Base-by-base conservation (phyloP, 1,140 invertebrate genomes). In the Musca domestica region DNA sequence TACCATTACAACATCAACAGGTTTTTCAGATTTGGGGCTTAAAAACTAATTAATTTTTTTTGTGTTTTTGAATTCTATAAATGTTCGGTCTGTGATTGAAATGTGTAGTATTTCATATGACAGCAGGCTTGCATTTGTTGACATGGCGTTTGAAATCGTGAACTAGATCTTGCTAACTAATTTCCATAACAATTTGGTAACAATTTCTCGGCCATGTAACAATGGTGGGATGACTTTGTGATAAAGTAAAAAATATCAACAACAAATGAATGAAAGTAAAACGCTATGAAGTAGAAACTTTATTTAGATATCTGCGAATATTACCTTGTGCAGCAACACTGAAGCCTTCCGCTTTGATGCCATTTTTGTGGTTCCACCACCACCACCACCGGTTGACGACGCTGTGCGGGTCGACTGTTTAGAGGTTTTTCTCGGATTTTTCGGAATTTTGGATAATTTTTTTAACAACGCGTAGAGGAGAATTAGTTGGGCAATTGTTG, bases 311-410 rank as follows among this genome's bases (percentile, higher is more conserved):
- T 47, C 41, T 47, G 7, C 15, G 7, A 63, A 30, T 17, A 63
- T n/a, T 74, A 81, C 79, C 79, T 81, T 81, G 74, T 81, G 79
- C 71, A 81, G 75, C 76, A 81, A 76, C 73, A 80, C 79, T 72
- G 77, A 81, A 25, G 79, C 79, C 78, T 81, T 81, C 73, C 80
- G 77, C 77, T 81, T 81, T 74, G 80, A 81, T 72, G 80, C 80
- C 80, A 81, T 81, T 72, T 81, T 81, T 68, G 77, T 80, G 76
- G 72, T 80, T 76, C 77, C 77, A 76, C 77, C 77, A 72, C 77
- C 77, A 74, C 75, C 74, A 74, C 75, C 75, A 76, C 74, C 77
- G 74, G 77, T 77, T 80, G 77, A 78, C 77, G 77, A 79, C 79
- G 77, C 77, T 75, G 77, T 74, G 80, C 77, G 77, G 80, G 77